Base-by-base conservation (phyloP, 2,888 invertebrate genomes). In the Incurvaria masculella region DNA sequence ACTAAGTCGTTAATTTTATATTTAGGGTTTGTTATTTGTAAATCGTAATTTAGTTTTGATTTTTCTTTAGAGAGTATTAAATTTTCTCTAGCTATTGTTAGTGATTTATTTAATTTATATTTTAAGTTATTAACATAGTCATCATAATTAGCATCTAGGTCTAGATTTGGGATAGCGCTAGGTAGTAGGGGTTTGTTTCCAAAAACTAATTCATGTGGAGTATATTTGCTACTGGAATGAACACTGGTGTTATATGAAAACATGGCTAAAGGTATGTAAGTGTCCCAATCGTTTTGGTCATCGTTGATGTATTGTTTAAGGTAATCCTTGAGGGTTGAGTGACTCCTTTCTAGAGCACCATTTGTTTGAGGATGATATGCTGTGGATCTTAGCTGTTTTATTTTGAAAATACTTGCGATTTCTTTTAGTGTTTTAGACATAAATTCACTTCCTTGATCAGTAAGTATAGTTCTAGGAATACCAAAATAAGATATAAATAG, bases 361-460 rank as follows among this genome's bases (percentile, higher is more conserved):
- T 61, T 63, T 5, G 51, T 53, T 55, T 61, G 56, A 1, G 60
- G 61, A 44, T 58, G 56, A 50, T 60, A 62, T 1, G 59, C 54
- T 10, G 59, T 59, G 5, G 56, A 58, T 16, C 52, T 45, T n/a
- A 62, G 51, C 39, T 61, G 54, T 48, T 60, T 58, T 4, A 60
- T 59, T 51, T 59, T 57, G 26, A 62, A 57, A 3, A 58, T 26
- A 51, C 56, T 58, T 1, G 54, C 47, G 8, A 59, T 33, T 46
- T 62, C 49, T 49, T 57, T 55, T 1, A 65, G 45, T 20, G 61
- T 11, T n/a, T 54, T 43, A 1, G 59, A 46, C 45, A 58, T 62
- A 49, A 72, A 72, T 49, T 79, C 80, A 51, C 80, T 79, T 54
- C 71, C 76, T 47, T 74, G 72, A 49, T 81, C 80, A 47, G 79